Conservation (phyloP, 2,888 invertebrate species). For the Lithodes maja region DNA sequence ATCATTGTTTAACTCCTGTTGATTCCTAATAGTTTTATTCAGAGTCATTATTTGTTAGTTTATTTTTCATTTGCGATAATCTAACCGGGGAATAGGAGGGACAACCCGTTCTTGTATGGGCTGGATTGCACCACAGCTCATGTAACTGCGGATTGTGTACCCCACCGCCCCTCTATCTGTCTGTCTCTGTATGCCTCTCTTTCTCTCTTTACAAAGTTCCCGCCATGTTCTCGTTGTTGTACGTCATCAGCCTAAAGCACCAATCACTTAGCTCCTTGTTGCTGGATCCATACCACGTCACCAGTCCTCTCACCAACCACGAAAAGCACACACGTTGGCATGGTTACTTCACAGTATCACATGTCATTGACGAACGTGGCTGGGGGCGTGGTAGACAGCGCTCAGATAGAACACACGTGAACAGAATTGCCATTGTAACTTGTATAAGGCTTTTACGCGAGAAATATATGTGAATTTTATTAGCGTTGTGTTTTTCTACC, state of each 20-base stretch:
- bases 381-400: slow-evolving; percentile 24
- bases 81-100: slow-evolving; percentile 39
- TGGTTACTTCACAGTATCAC: slow-evolving; percentile 27
- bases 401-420: slow-evolving; percentile 54
- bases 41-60: slow-evolving; percentile 43
- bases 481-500: slow-evolving; percentile 31
- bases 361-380: slow-evolving; percentile 3
- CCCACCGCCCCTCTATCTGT: slow-evolving; percentile 30
- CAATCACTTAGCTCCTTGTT: slow-evolving; percentile 50
- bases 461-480: slow-evolving; percentile 69
- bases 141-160: slow-evolving; percentile 55
- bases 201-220: slow-evolving; percentile 52
- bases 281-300: slow-evolving; percentile 49
- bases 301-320: slow-evolving; percentile 45
- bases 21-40: slow-evolving; percentile 51
- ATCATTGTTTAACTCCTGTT: slow-evolving; percentile 48
- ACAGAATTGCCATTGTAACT: slow-evolving; percentile 62
- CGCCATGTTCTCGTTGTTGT: slow-evolving; percentile 62
- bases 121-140: slow-evolving; percentile 67
- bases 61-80: slow-evolving; percentile 44
- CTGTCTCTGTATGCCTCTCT: slow-evolving; percentile 34
- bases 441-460: slow-evolving; percentile 69
- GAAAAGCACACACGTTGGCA: slow-evolving; percentile 29
- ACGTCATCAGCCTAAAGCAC: slow-evolving; percentile 56
- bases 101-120: slow-evolving; percentile 61